phyloP scores from a whole-genome alignment of 2,113 vertebrate genomes.

The Nothocercus julius region DNA sequence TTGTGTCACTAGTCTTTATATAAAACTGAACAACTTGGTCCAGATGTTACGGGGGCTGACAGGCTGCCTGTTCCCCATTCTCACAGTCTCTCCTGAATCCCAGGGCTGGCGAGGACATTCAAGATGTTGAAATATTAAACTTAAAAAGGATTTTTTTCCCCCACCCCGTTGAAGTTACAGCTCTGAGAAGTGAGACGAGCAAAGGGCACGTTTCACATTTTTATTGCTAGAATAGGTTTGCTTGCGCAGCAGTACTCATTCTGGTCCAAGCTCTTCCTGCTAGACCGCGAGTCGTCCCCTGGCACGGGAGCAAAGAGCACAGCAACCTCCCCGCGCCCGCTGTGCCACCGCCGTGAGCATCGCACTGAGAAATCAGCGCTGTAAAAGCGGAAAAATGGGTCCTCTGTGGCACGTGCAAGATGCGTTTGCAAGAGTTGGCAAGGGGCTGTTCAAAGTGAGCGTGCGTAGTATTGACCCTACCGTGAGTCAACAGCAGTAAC shows the following conservation, averaged over 20 bases:
- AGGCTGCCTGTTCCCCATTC: background rate
- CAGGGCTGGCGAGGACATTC: background rate
- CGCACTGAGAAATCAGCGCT: background rate
- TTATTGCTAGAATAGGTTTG: background rate
- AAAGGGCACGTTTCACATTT: background rate
- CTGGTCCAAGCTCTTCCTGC: background rate
- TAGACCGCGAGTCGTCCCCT: background rate
- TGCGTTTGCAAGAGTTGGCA: background rate
- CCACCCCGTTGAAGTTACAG: background rate
- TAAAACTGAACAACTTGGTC: constrained; percentile 19
- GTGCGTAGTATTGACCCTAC: background rate
- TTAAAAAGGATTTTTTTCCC: background rate
- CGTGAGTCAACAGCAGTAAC: background rate
- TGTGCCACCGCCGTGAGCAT: too few species aligned
- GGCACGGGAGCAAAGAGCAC: background rate
- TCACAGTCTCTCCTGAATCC: background rate
- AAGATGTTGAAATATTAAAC: background rate
- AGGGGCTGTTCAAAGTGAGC: background rate
- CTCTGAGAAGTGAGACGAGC: background rate
- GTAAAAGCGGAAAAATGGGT: background rate
- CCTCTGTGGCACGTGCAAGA: background rate
- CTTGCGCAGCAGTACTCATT: background rate
- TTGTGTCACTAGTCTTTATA: background rate
- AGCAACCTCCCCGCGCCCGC: background rate
- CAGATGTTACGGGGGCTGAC: constrained; percentile 28